Conservation (phyloP, 1,140 invertebrate genomes). For the Caenorhabditis brenneri region DNA sequence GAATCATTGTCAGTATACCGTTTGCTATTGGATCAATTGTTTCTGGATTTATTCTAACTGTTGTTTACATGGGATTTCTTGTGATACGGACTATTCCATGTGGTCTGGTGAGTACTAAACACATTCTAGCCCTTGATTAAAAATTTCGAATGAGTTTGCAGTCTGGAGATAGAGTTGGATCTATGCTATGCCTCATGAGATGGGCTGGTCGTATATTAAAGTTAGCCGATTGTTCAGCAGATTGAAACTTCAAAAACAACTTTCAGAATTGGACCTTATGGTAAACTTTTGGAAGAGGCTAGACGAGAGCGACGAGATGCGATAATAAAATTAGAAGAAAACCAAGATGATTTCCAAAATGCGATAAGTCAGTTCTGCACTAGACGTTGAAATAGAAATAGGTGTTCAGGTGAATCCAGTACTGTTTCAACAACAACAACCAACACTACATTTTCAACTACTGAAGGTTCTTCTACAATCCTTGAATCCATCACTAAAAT, state of each 20-base stretch:
- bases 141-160: too few species aligned
- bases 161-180: neutral
- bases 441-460: neutral
- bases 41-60: neutral
- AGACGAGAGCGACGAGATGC: slow-evolving; percentile 13
- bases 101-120: neutral
- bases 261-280: slow-evolving; percentile 2
- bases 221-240: neutral
- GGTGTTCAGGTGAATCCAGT: neutral
- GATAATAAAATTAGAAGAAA: neutral
- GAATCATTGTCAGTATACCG: neutral
- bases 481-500: neutral
- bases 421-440: neutral
- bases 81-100: neutral
- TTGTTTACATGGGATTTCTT: neutral
- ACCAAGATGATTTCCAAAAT: slow-evolving; percentile 13
- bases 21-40: neutral
- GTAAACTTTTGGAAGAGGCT: neutral
- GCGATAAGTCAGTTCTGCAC: neutral
- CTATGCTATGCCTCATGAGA: slow-evolving; percentile 10
- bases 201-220: neutral
- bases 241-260: neutral
- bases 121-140: neutral
- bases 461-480: neutral
- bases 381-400: neutral